These are phyloP conservation scores for Meleagris gallopavo DNA, from an alignment of 2,113 vertebrate species.

Conservation along the genomic window DNA sequence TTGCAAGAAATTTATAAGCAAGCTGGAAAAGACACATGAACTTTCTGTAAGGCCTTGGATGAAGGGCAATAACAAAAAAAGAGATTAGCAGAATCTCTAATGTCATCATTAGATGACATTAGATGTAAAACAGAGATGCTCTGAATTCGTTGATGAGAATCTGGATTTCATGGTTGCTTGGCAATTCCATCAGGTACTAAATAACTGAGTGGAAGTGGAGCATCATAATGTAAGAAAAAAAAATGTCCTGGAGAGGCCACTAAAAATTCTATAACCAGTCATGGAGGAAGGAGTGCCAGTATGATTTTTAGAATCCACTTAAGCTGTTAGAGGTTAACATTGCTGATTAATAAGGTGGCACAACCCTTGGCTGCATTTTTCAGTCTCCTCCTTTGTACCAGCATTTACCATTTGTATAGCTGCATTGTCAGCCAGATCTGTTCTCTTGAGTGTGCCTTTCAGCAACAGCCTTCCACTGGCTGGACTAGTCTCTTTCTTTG, in stretches of 20 bases:
- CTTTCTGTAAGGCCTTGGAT: not conserved
- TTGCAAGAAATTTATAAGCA: not conserved
- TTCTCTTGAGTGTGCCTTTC: not conserved
- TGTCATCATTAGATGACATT: not conserved
- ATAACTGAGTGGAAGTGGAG: not conserved
- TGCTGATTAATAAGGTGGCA: slow-evolving; percentile 15
- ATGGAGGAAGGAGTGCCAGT: not conserved
- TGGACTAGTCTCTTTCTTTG: not conserved
- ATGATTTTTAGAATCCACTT: not conserved
- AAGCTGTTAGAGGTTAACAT: not conserved
- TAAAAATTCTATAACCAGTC: not conserved
- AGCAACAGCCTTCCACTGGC: not conserved
- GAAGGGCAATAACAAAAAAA: not conserved
- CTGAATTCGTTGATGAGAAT: not conserved
- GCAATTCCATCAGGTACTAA: not conserved
- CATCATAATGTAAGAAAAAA: not conserved
- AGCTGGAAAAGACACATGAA: not conserved
- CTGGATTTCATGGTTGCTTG: not conserved
- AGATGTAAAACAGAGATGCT: not conserved
- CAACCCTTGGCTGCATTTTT: slow-evolving; percentile 1
- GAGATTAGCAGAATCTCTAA: not conserved
- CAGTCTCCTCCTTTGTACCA: not conserved
- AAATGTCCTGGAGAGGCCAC: not conserved
- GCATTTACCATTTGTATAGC: not conserved
- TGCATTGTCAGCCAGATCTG: not conserved